Conservation (phyloP, 64 coral and sea anemone genomes). For the Actinia equina region DNA sequence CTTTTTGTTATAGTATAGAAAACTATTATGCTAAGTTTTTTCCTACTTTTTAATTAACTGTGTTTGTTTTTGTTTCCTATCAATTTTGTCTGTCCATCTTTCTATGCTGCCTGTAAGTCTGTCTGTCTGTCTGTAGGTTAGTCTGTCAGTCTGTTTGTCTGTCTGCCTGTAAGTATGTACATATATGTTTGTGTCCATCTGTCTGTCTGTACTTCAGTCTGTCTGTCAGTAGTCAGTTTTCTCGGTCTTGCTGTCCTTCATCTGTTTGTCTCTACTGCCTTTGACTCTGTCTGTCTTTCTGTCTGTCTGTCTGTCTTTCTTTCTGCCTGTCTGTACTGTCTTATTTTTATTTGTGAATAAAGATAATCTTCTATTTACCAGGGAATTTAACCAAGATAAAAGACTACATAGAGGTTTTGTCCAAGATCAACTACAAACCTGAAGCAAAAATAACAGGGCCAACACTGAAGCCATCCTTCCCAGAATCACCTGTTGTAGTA, state of each 20-base stretch:
- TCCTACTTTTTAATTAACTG: too few species aligned
- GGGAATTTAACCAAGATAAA: constrained; percentile 51
- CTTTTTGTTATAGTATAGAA: too few species aligned
- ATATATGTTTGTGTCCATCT: neutral
- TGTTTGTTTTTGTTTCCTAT: too few species aligned
- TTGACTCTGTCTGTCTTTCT: too few species aligned
- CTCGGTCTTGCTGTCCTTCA: too few species aligned
- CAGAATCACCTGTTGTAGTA: constrained; percentile 55
- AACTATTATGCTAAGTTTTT: too few species aligned
- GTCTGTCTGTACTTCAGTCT: neutral
- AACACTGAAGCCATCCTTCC: constrained; percentile 40
- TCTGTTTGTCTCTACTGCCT: too few species aligned
- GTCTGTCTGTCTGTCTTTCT: neutral
- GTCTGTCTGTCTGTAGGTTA: too few species aligned
- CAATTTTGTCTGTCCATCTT: too few species aligned
- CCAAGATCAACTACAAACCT: constrained; percentile 58
- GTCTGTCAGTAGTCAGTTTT: neutral
- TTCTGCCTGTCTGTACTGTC: neutral
- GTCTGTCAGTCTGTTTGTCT: neutral
- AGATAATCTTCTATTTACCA: constrained; percentile 6
- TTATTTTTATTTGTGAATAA: neutral
- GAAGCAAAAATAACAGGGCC: neutral
- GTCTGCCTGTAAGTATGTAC: constrained; percentile 7
- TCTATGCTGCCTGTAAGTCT: too few species aligned
- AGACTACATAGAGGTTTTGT: constrained; percentile 48